Base-by-base conservation (phyloP, 2,113 vertebrate genomes). In the Polypterus bichir region DNA sequence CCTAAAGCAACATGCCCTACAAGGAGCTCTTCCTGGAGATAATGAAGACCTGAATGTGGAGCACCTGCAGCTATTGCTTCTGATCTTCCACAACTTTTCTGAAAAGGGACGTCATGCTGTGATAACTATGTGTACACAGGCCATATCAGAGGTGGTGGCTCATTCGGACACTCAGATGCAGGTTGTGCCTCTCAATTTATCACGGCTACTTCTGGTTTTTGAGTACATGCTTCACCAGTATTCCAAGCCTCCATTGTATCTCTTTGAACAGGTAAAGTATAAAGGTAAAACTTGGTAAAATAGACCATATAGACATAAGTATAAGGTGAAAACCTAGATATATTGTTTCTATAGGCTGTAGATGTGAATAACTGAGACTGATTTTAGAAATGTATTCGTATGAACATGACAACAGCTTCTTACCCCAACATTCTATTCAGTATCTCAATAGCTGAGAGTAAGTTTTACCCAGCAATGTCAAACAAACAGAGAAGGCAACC, bases 171-270 rank as follows among this genome's bases (percentile, higher is more conserved):
- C 85, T 7, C 96, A 93, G 77, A 77, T 89, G 9, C 73, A 83
- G 10, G 84, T 84, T 0, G 91, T 96, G 59, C 96, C 96, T 0
- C 91, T 99, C 3, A 75, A 88, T 1, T 79, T 95, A 69, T 92
- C 90, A 0, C 91, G 94, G 44, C 83, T 99, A 0, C 83, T 97
- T 49, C 68, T 98, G 68, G 88, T 98, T 51, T 93, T 99, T 1
- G 91, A 99, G 70, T 99, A 99, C 71, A 75, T 98, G 70, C 84
- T 98, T 56, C 94, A 97, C 65, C 93, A 99, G 69, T 99, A 92
- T 69, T 97, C 92, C 64, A 97, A 86, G 73, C 83, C 83, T 3
- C 96, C 94, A 0, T 1, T 95, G 60, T 99, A 95, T 74, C 79
- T 99, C 1, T 99, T 96, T 71, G 93, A 98, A 61, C 94, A 99